Percentiles rank a stretch among this genome's conserved stretches.
Conservation (phyloP, 2,113 vertebrate genomes). For the Sterna hirundo region DNA sequence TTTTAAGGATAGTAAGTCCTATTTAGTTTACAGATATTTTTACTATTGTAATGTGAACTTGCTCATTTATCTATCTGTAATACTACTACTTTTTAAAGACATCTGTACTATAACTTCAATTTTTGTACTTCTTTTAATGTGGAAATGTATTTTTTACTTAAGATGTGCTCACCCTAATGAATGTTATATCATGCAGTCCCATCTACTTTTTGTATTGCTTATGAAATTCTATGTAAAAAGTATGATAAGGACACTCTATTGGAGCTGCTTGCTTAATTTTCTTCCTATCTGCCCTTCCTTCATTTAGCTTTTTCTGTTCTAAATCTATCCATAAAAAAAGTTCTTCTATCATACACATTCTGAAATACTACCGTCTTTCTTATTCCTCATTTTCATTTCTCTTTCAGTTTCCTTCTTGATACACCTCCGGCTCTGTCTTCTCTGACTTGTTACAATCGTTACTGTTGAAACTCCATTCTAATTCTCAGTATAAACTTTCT, state of each 20-base stretch:
- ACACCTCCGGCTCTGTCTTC: background rate
- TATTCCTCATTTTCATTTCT: background rate
- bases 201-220: background rate
- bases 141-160: background rate
- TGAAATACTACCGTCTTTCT: background rate
- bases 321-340: background rate
- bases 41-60: background rate
- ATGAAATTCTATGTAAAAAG: background rate
- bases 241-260: background rate
- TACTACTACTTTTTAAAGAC: background rate
- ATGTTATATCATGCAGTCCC: background rate
- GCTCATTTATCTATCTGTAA: background rate
- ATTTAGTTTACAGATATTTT: background rate
- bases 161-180: background rate
- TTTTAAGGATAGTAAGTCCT: background rate
- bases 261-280: background rate
- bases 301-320: background rate
- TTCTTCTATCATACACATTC: background rate
- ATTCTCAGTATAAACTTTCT: background rate
- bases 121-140: background rate
- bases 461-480: background rate
- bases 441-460: background rate
- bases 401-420: background rate
- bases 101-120: background rate
- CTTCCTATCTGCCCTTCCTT: background rate